These are phyloP conservation scores for Apis dorsata DNA, from an alignment of 1,140 invertebrate genomes.

Conservation along the genomic window DNA sequence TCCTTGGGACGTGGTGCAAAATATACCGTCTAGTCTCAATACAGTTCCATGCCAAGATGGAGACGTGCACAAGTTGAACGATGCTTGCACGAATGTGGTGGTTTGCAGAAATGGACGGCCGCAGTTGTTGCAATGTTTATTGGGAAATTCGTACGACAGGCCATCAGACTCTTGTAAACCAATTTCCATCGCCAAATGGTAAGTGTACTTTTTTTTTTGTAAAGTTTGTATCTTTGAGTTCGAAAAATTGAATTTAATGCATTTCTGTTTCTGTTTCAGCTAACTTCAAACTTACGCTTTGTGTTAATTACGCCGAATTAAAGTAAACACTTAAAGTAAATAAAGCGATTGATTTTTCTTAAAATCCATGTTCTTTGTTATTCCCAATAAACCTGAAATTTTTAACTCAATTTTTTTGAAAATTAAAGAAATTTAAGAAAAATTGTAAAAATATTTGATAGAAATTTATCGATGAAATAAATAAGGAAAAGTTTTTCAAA, in stretches of 20 bases:
- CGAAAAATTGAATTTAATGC: neutral
- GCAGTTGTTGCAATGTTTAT: constrained; percentile 69
- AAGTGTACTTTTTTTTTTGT: constrained; percentile 15
- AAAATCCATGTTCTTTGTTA: neutral
- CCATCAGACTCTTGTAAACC: constrained; percentile 69
- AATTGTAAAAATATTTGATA: too few relatives aligned
- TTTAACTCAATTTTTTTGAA: too few relatives aligned
- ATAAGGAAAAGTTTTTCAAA: too few relatives aligned
- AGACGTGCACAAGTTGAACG: constrained; percentile 68
- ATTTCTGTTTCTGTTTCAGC: constrained; percentile 59
- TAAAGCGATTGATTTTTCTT: constrained; percentile 45
- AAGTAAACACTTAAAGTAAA: constrained; percentile 16
- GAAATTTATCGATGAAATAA: too few relatives aligned
- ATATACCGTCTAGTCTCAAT: constrained; percentile 63
- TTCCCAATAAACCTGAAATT: neutral
- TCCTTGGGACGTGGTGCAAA: constrained; percentile 64
- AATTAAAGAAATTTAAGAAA: too few relatives aligned
- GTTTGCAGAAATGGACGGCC: constrained; percentile 69
- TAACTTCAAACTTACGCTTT: constrained; percentile 55
- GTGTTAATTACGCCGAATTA: constrained; percentile 28
- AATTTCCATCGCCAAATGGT: constrained; percentile 72
- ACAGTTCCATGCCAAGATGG: constrained; percentile 66
- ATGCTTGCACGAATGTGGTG: constrained; percentile 71
- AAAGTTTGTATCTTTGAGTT: neutral
- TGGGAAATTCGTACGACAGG: constrained; percentile 70